Evolutionary conservation across 2,113 vertebrate genomes (phyloP).

Genomic region (Merops nubicus): DNA sequence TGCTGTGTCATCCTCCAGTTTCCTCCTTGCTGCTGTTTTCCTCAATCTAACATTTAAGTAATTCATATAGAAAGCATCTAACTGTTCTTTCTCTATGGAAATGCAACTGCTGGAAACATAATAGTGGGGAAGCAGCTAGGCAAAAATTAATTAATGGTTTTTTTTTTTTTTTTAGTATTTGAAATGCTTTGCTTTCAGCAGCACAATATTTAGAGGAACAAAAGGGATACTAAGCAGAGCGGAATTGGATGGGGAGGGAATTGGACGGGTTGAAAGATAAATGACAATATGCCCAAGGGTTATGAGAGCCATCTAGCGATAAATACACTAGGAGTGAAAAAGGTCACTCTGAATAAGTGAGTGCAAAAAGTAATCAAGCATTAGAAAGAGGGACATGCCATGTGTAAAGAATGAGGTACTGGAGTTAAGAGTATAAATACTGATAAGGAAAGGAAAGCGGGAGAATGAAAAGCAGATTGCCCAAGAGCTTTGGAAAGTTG

Average conservation of each 20-base stretch:
- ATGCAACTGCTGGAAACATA: background rate
- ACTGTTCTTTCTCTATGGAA: background rate
- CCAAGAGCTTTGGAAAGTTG: constrained; percentile 6
- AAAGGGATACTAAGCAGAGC: constrained; percentile 46
- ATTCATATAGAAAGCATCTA: background rate
- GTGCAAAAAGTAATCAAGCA: constrained; percentile 71
- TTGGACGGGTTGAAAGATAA: constrained; percentile 61
- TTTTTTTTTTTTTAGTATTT: background rate
- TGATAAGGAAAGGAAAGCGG: constrained; percentile 10
- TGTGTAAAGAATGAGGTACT: constrained; percentile 40
- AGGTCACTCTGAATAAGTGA: constrained; percentile 60
- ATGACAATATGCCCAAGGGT: constrained; percentile 65
- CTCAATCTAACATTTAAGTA: background rate
- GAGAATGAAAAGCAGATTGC: constrained; percentile 53
- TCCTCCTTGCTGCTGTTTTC: background rate
- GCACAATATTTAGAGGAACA: constrained; percentile 28
- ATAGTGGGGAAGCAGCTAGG: background rate
- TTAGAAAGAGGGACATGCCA: constrained; percentile 52
- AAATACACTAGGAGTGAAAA: constrained; percentile 56
- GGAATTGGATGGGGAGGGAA: constrained; percentile 3
- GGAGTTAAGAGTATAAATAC: constrained; percentile 49
- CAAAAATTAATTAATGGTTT: background rate
- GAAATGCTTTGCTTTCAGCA: constrained; percentile 37
- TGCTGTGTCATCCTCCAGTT: background rate
- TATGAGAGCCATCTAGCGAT: constrained; percentile 59